These are phyloP conservation scores for Dermochelys coriacea DNA, from an alignment of 2,797 vertebrate genomes.

Conservation along the genomic window DNA sequence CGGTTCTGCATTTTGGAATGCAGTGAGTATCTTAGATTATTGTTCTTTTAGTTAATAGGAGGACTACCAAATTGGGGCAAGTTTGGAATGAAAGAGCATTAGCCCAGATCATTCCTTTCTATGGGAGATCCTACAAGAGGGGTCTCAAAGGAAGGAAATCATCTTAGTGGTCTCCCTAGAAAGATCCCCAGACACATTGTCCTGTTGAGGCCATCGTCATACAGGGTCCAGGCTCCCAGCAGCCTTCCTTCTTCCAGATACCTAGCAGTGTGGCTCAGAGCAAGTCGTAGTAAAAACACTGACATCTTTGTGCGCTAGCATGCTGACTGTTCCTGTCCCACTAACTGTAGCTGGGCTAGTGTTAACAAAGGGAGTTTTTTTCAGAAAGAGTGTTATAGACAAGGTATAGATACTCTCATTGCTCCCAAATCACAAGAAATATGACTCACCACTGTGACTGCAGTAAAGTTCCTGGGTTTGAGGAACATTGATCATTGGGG, in stretches of 20 bases:
- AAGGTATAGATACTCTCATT: not conserved
- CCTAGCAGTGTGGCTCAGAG: not conserved
- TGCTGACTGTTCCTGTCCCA: not conserved
- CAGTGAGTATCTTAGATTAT: constrained; percentile 87
- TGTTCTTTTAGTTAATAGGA: not conserved
- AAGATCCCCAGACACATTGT: not conserved
- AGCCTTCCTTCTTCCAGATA: not conserved
- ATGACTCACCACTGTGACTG: not conserved
- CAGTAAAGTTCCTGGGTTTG: not conserved
- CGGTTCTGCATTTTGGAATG: constrained; percentile 92
- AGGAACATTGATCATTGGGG: not conserved
- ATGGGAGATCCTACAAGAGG: not conserved
- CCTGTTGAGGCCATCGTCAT: not conserved
- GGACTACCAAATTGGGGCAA: not conserved
- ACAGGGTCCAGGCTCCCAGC: not conserved
- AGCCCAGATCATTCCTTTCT: not conserved
- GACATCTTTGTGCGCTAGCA: not conserved
- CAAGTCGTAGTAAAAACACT: not conserved
- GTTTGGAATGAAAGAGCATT: not conserved
- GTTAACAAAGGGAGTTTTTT: not conserved
- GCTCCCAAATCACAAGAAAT: not conserved
- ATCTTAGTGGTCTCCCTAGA: not conserved
- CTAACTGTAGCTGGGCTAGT: not conserved
- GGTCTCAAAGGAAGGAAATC: not conserved
- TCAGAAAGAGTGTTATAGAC: not conserved